Base-by-base conservation (phyloP, 2,797 vertebrate species). In the Coreius guichenoti region DNA sequence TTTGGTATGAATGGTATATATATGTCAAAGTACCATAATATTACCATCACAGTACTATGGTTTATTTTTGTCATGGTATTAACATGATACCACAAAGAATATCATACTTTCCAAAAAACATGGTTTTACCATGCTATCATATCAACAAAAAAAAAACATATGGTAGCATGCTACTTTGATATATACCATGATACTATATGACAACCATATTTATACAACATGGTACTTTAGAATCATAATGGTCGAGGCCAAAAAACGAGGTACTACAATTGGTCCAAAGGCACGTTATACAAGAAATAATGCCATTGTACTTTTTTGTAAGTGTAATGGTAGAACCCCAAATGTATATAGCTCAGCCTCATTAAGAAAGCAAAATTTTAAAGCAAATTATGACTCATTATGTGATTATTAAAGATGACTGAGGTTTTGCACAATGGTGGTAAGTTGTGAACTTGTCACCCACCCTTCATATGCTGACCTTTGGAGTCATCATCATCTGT, bases 401-500 rank as follows among this genome's bases (percentile, higher is more conserved):
- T 85, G 79, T 36, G 67, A 56, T 75, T 67, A 56, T 89, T 82
- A 75, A 29, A 86, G 65, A 21, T 61, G 33, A 63, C 82, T 87
- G 81, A 81, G 49, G 72, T 81, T 86, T 74, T 81, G 68, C 82
- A 87, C 87, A 82, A 86, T 89, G 91, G 91, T 92, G 91, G 90
- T 83, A 90, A 91, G 88, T 87, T 84, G 89, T 90, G 89, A 90
- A 92, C 92, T 90, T 94, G 93, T 95, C 94, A 95, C 94, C 95
- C 94, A 93, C 90, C 92, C 92, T 90, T 91, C 90, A 90, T 93
- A 94, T 93, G 94, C 90, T 94, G 93, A 94, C 93, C 94, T 90
- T 94, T 90, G 92, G 94, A 95, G 92, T 95, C 94, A 93, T 95
- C 95, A 87, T 96, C 95, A 95, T 95, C 95, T 95, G 95, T 90